Conservation (phyloP, 2,113 vertebrate genomes). For the Platichthys stellatus region DNA sequence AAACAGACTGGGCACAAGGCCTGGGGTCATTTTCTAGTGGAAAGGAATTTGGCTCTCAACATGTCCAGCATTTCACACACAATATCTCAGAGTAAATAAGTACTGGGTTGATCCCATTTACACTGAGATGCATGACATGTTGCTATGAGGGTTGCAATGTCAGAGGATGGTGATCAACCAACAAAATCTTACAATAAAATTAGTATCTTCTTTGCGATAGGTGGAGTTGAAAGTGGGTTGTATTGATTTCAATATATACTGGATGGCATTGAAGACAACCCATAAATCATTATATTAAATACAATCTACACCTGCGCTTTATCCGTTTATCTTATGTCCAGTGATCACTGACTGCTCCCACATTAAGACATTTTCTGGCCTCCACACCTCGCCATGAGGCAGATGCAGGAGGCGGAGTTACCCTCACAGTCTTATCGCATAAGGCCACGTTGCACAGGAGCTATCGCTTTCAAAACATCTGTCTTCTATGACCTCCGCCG, state of each 20-base stretch:
- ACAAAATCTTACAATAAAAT: neutral
- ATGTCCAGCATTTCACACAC: slow-evolving; percentile 56
- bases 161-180: neutral
- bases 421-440: neutral
- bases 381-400: slow-evolving; percentile 3
- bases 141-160: slow-evolving; percentile 2
- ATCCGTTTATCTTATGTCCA: slow-evolving; percentile 18
- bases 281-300: too few relatives aligned
- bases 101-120: slow-evolving; percentile 21
- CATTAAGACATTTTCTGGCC: neutral
- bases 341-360: slow-evolving; percentile 18
- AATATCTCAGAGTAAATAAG: slow-evolving; percentile 60
- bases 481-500: neutral
- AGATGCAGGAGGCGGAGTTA: slow-evolving; percentile 8
- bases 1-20: slow-evolving; percentile 63
- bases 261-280: neutral
- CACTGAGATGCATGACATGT: neutral
- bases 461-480: neutral
- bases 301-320: too few relatives aligned
- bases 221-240: too few relatives aligned
- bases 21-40: slow-evolving; percentile 73
- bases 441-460: neutral
- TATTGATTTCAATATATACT: neutral
- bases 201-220: neutral
- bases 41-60: slow-evolving; percentile 80